phyloP scores from a whole-genome alignment of 2,113 vertebrate genomes.

The Tragelaphus buxtoni region DNA sequence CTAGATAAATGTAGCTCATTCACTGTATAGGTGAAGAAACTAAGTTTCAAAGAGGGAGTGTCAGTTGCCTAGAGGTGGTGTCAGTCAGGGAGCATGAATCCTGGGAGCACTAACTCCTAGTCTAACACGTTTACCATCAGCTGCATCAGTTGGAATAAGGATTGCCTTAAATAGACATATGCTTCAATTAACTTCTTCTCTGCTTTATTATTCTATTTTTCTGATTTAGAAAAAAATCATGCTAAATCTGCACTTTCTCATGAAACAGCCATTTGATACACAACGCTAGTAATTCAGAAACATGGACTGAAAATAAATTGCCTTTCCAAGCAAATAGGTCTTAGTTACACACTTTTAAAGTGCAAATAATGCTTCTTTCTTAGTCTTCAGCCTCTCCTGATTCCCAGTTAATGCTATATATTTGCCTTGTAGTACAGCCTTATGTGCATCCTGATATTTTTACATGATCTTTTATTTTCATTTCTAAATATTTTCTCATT shows the following conservation, averaged over 20 bases:
- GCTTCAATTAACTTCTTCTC: background rate
- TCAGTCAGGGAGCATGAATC: background rate
- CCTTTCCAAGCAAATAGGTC: background rate
- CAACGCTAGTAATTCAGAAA: conserved; percentile 20
- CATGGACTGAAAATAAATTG: conserved; percentile 28
- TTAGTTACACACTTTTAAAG: background rate
- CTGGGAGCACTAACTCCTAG: background rate
- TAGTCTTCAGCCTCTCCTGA: background rate
- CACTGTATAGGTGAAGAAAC: background rate
- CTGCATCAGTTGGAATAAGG: background rate
- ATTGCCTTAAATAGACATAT: background rate
- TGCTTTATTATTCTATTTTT: background rate
- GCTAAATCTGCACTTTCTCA: conserved; percentile 28
- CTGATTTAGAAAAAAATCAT: conserved; percentile 29
- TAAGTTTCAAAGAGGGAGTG: background rate
- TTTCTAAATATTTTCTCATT: background rate
- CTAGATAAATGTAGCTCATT: background rate
- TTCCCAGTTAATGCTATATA: background rate
- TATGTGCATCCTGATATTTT: background rate
- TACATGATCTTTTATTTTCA: background rate
- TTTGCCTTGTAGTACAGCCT: background rate
- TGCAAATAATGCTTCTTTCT: background rate
- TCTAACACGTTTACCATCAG: background rate
- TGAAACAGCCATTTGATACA: conserved; percentile 55
- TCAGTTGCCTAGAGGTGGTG: background rate